Percentiles rank a stretch among this genome's conserved stretches.
These are phyloP conservation scores for Reinhardtius hippoglossoides DNA, from an alignment of 2,113 vertebrate species.

Conservation along the genomic window DNA sequence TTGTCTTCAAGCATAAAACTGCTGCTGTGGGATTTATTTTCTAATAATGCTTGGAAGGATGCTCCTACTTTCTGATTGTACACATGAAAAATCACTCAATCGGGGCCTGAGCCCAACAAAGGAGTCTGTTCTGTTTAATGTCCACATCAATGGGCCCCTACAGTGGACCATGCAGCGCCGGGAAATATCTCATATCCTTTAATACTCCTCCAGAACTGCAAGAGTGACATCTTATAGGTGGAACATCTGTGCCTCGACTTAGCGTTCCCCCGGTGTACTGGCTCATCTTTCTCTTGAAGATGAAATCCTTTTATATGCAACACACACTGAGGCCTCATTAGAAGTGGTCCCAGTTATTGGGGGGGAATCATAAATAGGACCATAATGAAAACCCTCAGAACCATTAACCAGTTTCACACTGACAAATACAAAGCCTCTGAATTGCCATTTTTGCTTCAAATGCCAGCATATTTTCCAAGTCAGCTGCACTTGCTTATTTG, in stretches of 20 bases:
- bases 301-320: background rate
- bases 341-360: no score
- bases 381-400: slow-evolving; percentile 1
- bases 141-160: background rate
- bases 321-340: no score
- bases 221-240: no score
- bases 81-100: slow-evolving; percentile 3
- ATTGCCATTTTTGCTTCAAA: slow-evolving; percentile 16
- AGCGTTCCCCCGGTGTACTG: background rate
- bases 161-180: no score
- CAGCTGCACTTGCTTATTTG: slow-evolving; percentile 18
- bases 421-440: background rate
- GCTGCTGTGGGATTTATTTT: background rate
- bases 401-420: background rate
- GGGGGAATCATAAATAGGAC: slow-evolving; percentile 22
- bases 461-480: slow-evolving; percentile 32
- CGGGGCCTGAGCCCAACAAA: background rate
- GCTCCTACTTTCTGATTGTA: slow-evolving; percentile 2
- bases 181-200: no score
- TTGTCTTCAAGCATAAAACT: slow-evolving; percentile 34
- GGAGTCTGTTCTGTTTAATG: background rate
- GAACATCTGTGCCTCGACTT: no score
- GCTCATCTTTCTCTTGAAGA: background rate
- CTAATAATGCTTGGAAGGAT: background rate
- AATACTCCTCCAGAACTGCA: no score